A percentile compares a stretch with the other conserved stretches of the same genome.
phyloP scores from a whole-genome alignment of 2,113 vertebrate species.

The Brienomyrus brachyistius region DNA sequence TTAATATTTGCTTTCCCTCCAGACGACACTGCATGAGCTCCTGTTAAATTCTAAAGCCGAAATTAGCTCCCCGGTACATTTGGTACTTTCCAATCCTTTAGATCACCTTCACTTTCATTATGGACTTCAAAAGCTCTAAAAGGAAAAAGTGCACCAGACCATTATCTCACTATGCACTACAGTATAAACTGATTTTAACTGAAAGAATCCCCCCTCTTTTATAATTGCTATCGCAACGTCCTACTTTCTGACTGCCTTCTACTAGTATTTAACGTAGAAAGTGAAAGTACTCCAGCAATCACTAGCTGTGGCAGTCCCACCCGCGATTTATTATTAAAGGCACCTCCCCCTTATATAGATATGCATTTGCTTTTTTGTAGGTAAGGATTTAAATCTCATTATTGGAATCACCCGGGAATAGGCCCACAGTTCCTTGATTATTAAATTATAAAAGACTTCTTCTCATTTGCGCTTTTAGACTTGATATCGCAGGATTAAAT shows the following conservation, averaged over 20 bases:
- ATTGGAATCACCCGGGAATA: background rate
- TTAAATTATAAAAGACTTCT: background rate
- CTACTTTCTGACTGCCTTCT: background rate
- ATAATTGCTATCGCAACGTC: background rate
- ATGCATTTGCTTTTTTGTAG: background rate
- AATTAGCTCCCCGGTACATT: background rate
- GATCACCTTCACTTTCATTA: background rate
- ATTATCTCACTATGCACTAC: background rate
- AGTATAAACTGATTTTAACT: background rate
- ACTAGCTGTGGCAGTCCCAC: background rate
- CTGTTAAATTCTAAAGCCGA: background rate
- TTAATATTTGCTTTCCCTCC: background rate
- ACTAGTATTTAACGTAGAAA: background rate
- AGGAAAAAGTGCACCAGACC: background rate
- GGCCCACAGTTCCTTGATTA: background rate
- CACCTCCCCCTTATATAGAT: background rate
- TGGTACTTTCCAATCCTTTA: background rate
- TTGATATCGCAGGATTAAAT: background rate
- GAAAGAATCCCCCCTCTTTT: background rate
- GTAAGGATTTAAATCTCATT: background rate
- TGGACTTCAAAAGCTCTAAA: background rate
- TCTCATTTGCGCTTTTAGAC: background rate
- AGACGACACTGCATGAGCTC: background rate
- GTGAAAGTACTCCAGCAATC: background rate
- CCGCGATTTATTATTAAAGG: background rate